Percentiles rank a stretch among this genome's conserved stretches.
These are phyloP conservation scores for Labeo rohita DNA, from an alignment of 2,113 vertebrate genomes.

Conservation along the genomic window DNA sequence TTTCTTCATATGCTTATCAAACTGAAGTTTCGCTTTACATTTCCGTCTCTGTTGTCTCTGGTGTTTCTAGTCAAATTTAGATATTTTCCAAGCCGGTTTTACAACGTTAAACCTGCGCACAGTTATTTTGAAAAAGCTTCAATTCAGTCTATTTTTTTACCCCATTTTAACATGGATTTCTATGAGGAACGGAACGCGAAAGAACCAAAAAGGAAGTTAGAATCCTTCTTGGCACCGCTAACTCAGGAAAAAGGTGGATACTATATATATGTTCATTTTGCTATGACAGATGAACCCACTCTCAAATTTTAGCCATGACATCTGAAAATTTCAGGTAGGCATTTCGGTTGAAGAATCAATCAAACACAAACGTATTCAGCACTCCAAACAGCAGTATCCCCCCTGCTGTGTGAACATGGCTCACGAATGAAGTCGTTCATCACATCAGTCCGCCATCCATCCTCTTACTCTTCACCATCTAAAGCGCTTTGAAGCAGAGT, in stretches of 20 bases:
- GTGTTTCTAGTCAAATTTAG: too few relatives aligned
- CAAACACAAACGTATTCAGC: not conserved
- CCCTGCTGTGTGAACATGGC: not conserved
- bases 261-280: not conserved
- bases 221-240: too few relatives aligned
- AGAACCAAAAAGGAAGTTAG: too few relatives aligned
- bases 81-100: too few relatives aligned
- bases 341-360: not conserved
- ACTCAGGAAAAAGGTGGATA: too few relatives aligned
- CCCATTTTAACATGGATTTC: too few relatives aligned
- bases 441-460: constrained; percentile 36
- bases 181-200: too few relatives aligned
- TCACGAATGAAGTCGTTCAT: constrained; percentile 9
- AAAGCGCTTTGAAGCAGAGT: constrained; percentile 37
- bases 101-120: too few relatives aligned
- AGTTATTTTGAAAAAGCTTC: too few relatives aligned
- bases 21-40: too few relatives aligned
- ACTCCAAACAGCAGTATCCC: not conserved
- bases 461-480: constrained; percentile 26
- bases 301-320: not conserved
- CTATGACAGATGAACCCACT: not conserved
- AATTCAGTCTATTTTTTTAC: too few relatives aligned
- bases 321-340: not conserved
- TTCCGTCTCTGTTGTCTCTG: too few relatives aligned
- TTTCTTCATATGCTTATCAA: not conserved